These are phyloP conservation scores for Drosophila rubida DNA, from an alignment of 2,888 invertebrate species.

Conservation along the genomic window DNA sequence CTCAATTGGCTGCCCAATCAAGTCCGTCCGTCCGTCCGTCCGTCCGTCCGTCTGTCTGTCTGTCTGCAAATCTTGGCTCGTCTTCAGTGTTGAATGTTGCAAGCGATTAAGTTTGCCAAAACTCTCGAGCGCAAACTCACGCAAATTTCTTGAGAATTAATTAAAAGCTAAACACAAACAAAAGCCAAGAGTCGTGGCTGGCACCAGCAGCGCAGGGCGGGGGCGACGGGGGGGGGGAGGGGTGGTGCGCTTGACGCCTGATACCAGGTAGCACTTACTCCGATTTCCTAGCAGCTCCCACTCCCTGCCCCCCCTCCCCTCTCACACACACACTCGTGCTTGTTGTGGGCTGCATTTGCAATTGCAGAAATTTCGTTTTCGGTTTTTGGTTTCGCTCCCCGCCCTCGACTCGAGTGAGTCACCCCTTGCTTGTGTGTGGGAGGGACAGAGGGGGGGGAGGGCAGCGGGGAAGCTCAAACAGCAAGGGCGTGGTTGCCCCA, in stretches of 20 bases:
- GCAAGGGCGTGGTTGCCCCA: conserved; percentile 7
- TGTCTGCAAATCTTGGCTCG: neutral
- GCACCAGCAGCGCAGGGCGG: too few relatives aligned
- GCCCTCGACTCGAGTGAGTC: neutral
- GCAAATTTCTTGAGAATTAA: conserved; percentile 62
- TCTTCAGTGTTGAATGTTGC: conserved; percentile 11
- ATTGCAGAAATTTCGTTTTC: conserved; percentile 39
- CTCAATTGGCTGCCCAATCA: conserved; percentile 23
- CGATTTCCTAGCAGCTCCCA: neutral
- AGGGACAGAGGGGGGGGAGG: conserved; percentile 3
- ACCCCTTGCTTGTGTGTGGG: too few relatives aligned
- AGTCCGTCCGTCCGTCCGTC: neutral
- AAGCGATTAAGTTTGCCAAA: conserved; percentile 30
- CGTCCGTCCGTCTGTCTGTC: neutral
- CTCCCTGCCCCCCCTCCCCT: neutral
- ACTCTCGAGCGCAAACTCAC: conserved; percentile 7
- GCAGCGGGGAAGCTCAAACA: conserved; percentile 19
- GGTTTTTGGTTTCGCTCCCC: conserved; percentile 21
- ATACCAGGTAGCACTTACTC: conserved; percentile 16
- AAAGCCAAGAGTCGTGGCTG: conserved; percentile 6
- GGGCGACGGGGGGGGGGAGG: neutral
- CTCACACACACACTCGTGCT: neutral
- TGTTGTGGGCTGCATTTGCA: conserved; percentile 8
- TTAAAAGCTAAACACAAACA: conserved; percentile 58
- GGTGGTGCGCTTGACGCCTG: neutral